Conservation (phyloP, 1,140 invertebrate species). For the Pachypeltis micranthus region DNA sequence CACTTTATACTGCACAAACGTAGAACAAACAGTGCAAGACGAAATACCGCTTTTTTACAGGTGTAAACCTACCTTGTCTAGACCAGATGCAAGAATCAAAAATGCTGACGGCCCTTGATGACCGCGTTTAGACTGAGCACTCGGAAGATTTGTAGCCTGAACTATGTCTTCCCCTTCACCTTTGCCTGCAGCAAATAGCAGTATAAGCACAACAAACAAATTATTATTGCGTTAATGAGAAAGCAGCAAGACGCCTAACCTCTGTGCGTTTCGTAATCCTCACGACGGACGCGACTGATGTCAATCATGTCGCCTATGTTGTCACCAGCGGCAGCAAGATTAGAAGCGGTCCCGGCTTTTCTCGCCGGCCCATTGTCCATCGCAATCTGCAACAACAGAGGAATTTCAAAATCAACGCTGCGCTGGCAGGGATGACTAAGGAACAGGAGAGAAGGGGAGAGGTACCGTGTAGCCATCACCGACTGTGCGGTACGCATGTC, state of each 20-base stretch:
- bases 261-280: conserved; percentile 68
- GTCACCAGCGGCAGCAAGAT: conserved; percentile 59
- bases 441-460: too few species aligned
- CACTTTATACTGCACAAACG: too few species aligned
- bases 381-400: conserved; percentile 40
- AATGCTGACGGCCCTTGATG: conserved; percentile 79
- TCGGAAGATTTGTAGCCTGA: conserved; percentile 62
- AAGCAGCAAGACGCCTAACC: too few species aligned
- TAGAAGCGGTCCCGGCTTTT: conserved; percentile 43
- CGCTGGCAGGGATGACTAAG: too few species aligned
- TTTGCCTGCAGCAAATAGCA: conserved; percentile 6
- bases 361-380: conserved; percentile 86
- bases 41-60: too few species aligned
- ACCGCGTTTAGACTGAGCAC: conserved; percentile 54
- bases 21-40: too few species aligned
- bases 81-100: conserved; percentile 68
- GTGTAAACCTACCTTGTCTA: conserved; percentile 83
- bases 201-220: background rate
- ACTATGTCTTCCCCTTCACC: conserved; percentile 80
- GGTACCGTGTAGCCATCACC: conserved; percentile 66
- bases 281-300: conserved; percentile 68
- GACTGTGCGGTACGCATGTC: conserved; percentile 66
- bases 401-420: too few species aligned
- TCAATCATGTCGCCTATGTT: conserved; percentile 78
- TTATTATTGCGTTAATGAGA: too few species aligned